These are phyloP conservation scores for Anthopleura xanthogrammica DNA, from an alignment of 92 coral and sea anemone species.

Conservation along the genomic window DNA sequence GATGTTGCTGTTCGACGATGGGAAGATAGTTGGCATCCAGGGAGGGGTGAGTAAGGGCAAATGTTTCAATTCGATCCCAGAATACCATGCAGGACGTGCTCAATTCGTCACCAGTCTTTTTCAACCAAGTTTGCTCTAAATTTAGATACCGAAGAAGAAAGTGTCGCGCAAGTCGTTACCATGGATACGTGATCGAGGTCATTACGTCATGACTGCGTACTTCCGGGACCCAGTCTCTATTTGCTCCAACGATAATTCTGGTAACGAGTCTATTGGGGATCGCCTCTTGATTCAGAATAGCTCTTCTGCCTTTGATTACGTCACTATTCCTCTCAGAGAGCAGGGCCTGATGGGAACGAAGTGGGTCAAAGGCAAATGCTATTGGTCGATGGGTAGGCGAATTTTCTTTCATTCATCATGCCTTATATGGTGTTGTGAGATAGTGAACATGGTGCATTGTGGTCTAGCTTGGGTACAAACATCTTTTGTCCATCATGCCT, in stretches of 20 bases:
- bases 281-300: conserved; percentile 70
- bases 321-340: conserved; percentile 69
- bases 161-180: conserved; percentile 38
- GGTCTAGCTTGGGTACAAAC: no score
- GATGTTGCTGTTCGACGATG: conserved; percentile 66
- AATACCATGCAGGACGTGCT: no score
- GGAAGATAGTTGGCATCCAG: conserved; percentile 63
- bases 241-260: conserved; percentile 42
- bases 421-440: no score
- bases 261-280: conserved; percentile 58
- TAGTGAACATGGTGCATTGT: no score
- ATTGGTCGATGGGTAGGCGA: conserved; percentile 90
- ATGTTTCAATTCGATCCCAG: neutral
- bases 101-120: no score
- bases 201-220: conserved; percentile 82
- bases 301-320: conserved; percentile 43
- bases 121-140: neutral
- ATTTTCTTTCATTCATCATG: neutral
- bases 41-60: conserved; percentile 49
- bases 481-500: no score
- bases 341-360: conserved; percentile 44
- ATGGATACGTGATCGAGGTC: conserved; percentile 67
- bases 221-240: conserved; percentile 73
- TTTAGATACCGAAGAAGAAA: conserved; percentile 51
- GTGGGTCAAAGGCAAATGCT: conserved; percentile 86